Percentiles rank a stretch among this genome's conserved stretches.
Evolutionary conservation across 2,888 invertebrate species (phyloP).

Genomic region (Amphipoea lucens): DNA sequence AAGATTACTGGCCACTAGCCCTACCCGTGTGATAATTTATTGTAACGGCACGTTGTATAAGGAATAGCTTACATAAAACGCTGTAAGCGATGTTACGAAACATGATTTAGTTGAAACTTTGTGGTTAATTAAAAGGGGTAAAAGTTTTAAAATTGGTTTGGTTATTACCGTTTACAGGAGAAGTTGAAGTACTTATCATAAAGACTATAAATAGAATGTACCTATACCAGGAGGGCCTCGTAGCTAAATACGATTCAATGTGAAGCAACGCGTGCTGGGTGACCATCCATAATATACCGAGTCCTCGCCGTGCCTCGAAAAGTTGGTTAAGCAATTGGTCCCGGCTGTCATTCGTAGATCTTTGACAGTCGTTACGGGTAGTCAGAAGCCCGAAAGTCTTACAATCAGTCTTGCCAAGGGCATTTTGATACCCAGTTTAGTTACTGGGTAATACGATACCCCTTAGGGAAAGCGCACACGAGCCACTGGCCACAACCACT

Average conservation of each 20-base stretch:
- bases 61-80: constrained; percentile 2
- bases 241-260: neutral
- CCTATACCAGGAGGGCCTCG: neutral
- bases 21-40: neutral
- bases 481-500: too few species aligned
- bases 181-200: neutral
- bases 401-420: neutral
- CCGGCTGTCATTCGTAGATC: neutral
- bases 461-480: too few species aligned
- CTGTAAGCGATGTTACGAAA: neutral
- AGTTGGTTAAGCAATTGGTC: neutral
- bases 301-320: too few species aligned
- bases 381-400: neutral
- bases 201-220: neutral
- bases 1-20: neutral
- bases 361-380: too few species aligned
- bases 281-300: too few species aligned
- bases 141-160: neutral
- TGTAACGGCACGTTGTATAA: neutral
- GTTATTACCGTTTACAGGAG: neutral
- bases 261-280: neutral
- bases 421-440: neutral
- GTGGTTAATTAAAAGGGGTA: neutral
- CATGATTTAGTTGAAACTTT: constrained; percentile 9
- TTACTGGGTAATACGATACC: too few species aligned